Base-by-base conservation (phyloP, 2,888 invertebrate genomes). In the Noctua comes region DNA sequence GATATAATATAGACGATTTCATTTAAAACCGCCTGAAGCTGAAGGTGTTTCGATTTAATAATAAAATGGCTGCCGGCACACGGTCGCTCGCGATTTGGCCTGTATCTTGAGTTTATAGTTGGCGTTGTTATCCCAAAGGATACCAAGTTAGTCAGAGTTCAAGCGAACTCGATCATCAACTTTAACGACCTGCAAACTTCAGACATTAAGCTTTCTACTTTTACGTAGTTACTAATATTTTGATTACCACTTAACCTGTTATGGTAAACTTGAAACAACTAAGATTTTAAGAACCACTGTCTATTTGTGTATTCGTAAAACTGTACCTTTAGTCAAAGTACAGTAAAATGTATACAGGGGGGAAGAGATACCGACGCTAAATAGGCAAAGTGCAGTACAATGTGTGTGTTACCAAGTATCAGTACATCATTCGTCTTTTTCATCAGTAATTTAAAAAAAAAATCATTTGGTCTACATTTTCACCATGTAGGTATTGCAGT, bases 131-230 rank as follows among this genome's bases (percentile, higher is more conserved):
- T 91, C 94, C 91, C 93, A 91, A 92, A 92, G 94, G 94, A 93
- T 91, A 86, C 88, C 82, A 92, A 93, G 92, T 92, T 92, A 84
- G 88, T 87, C 85, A 78, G 91, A 91, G 91, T 91, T 90, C 85
- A 90, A 92, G 91, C 90, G 86, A 94, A 94, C 93, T 92, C 90
- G 91, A 93, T 94, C 93, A 92, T 93, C 92, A 93, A 94, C 93
- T 94, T 93, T 93, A 93, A 93, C 92, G 88, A 93, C 90, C 92
- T 90, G 90, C 87, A 78, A 94, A 95, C 89, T 94, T 93, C 89
- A 90, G 86, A 90, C 91, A 90, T 93, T 91, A 91, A 91, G 91
- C 91, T 91, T 86, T 89, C 90, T 89, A 84, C 91, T 93, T 92
- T 92, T 90, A 92, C 88, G 87, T 87, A 89, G 89, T 86, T 86